Conservation (phyloP, 2,888 invertebrate genomes). For the Pheosia tremula region DNA sequence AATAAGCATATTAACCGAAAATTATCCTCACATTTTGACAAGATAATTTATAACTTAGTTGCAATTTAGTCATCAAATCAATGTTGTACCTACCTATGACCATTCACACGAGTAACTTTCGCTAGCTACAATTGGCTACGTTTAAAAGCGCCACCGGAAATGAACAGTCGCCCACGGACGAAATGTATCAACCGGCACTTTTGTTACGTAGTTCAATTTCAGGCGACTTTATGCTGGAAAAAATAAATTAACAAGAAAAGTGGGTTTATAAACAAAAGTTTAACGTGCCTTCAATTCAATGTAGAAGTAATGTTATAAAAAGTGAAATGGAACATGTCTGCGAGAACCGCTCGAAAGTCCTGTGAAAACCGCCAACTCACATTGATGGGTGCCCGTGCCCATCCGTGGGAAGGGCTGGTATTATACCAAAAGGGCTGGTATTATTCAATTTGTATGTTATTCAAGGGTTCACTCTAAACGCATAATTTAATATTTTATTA, state of each 20-base stretch:
- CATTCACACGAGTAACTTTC: constrained; percentile 46
- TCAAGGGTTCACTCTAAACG: too few species aligned
- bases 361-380: too few species aligned
- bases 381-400: too few species aligned
- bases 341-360: too few species aligned
- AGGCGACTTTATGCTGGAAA: background rate
- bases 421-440: too few species aligned
- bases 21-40: background rate
- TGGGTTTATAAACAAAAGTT: too few species aligned
- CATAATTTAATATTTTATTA: too few species aligned
- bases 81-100: background rate
- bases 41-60: constrained; percentile 21
- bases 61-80: constrained; percentile 12
- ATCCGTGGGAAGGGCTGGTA: too few species aligned
- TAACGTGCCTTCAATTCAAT: too few species aligned
- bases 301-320: too few species aligned
- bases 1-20: background rate
- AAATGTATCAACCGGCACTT: constrained; percentile 13
- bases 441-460: too few species aligned
- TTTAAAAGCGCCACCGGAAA: constrained; percentile 41
- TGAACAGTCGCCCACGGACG: constrained; percentile 23
- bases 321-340: too few species aligned
- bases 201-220: background rate
- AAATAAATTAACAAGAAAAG: constrained; percentile 1
- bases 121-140: constrained; percentile 30